Evolutionary conservation across 2,113 vertebrate species (phyloP).

Genomic region (Malurus cyaneus): DNA sequence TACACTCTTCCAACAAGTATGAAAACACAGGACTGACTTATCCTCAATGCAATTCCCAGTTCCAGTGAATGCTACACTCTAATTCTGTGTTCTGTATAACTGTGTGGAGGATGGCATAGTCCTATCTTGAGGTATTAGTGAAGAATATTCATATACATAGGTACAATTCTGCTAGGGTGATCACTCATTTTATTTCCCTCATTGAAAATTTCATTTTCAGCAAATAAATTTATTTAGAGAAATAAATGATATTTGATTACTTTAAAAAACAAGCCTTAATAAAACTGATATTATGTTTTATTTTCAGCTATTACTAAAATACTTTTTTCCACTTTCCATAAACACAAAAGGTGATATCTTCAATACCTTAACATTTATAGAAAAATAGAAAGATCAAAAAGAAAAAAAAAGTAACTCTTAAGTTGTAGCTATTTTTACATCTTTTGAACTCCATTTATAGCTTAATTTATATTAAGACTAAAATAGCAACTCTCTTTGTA

Average conservation of each 20-base stretch:
- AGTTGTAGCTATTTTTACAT: neutral
- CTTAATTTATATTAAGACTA: neutral
- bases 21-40: neutral
- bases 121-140: neutral
- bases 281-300: neutral
- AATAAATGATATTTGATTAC: accelerated
- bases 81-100: neutral
- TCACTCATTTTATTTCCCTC: neutral
- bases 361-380: neutral
- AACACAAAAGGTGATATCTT: neutral
- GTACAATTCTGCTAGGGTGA: neutral
- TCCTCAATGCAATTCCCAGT: neutral
- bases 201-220: neutral
- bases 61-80: neutral
- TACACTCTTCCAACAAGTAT: neutral
- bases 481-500: neutral
- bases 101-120: neutral
- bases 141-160: neutral
- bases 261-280: neutral
- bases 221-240: neutral
- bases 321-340: neutral
- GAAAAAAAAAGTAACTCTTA: neutral
- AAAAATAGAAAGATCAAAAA: neutral
- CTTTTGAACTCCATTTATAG: neutral
- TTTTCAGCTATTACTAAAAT: neutral